Conservation (phyloP, 2,113 vertebrate species). For the Xenus cinereus region DNA sequence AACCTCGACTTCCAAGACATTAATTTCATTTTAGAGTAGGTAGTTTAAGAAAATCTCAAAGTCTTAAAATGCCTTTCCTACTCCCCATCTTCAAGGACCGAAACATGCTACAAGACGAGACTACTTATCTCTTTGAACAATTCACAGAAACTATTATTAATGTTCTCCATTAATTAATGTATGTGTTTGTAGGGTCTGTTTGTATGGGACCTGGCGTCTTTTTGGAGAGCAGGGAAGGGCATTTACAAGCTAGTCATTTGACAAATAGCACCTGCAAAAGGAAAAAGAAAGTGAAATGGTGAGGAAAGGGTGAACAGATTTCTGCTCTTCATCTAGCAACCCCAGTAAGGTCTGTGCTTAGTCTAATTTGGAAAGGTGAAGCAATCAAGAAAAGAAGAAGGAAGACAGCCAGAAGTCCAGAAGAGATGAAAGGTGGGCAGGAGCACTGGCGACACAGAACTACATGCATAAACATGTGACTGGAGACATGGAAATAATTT, state of each 20-base stretch:
- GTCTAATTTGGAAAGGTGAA: background rate
- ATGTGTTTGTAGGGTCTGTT: background rate
- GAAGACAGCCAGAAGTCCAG: background rate
- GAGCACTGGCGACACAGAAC: background rate
- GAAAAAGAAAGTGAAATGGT: background rate
- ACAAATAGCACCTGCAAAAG: background rate
- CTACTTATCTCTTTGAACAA: background rate
- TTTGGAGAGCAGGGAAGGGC: background rate
- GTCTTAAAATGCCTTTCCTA: conserved; percentile 1
- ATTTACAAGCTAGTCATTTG: background rate
- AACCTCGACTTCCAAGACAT: background rate
- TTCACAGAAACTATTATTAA: background rate
- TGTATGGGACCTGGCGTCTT: background rate
- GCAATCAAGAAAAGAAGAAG: background rate
- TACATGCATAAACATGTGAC: background rate
- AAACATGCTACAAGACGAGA: background rate
- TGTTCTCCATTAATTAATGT: conserved; percentile 19
- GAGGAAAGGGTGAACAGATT: background rate
- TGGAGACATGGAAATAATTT: background rate
- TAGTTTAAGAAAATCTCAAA: background rate
- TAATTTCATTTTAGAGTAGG: background rate
- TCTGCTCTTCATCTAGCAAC: background rate
- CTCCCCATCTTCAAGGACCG: background rate
- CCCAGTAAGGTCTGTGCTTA: background rate
- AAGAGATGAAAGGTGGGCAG: background rate